A percentile compares a stretch with the other conserved stretches of the same genome.
These are phyloP conservation scores for Prenolepis imparis DNA, from an alignment of 2,888 invertebrate species.

Conservation along the genomic window DNA sequence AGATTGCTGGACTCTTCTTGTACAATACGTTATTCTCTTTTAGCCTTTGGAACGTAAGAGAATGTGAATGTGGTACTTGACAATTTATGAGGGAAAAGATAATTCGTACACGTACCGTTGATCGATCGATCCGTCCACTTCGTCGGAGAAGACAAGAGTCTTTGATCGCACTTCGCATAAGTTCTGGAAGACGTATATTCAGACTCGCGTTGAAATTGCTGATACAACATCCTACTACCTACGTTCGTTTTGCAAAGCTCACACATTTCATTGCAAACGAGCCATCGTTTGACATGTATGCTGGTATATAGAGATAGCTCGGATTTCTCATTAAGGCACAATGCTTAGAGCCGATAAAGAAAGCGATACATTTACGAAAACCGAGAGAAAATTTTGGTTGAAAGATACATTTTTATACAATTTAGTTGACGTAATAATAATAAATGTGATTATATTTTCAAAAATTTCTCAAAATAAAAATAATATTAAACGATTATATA, in stretches of 20 bases:
- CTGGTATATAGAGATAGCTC: constrained; percentile 51
- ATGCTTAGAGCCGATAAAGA: background rate
- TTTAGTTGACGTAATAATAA: background rate
- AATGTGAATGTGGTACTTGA: background rate
- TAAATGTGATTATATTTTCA: background rate
- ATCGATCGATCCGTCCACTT: constrained; percentile 66
- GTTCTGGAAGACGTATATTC: constrained; percentile 63
- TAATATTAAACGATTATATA: background rate
- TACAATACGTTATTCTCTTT: background rate
- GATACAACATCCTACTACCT: constrained; percentile 75
- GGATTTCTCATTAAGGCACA: constrained; percentile 28
- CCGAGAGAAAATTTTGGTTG: background rate
- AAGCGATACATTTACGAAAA: constrained; percentile 28
- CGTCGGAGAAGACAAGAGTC: constrained; percentile 60
- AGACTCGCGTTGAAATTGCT: constrained; percentile 76
- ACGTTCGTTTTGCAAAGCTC: constrained; percentile 77
- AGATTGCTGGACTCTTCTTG: background rate
- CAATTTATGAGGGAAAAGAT: constrained; percentile 34
- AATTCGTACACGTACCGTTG: constrained; percentile 60
- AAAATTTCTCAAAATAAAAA: constrained; percentile 6
- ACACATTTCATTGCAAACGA: constrained; percentile 75
- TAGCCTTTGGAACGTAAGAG: background rate
- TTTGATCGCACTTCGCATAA: constrained; percentile 60
- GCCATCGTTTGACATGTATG: constrained; percentile 52
- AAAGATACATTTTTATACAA: background rate